phyloP scores from a whole-genome alignment of 2,113 vertebrate genomes.

The Lophochroa leadbeateri region DNA sequence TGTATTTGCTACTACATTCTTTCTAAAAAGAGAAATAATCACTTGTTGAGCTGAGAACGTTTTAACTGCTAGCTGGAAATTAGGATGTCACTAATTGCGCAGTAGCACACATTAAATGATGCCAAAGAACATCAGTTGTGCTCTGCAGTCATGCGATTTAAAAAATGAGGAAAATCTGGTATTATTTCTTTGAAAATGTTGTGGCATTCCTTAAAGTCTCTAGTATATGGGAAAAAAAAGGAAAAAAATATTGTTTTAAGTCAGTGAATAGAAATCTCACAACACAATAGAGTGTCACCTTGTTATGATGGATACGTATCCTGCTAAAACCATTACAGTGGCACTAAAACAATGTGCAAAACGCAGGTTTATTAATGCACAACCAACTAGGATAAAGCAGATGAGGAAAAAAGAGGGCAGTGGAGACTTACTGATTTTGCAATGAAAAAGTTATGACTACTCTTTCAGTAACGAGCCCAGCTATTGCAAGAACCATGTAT shows the following conservation, averaged over 20 bases:
- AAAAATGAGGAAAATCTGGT: neutral
- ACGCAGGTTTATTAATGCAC: neutral
- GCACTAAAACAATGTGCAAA: neutral
- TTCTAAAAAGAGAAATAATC: neutral
- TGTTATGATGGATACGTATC: neutral
- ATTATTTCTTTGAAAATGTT: neutral
- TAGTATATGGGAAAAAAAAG: neutral
- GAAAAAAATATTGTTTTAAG: neutral
- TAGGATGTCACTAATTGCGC: neutral
- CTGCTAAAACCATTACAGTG: neutral
- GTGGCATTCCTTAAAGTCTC: neutral
- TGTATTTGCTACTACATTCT: neutral
- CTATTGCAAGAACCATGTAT: neutral
- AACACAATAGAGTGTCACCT: neutral
- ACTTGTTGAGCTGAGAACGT: neutral
- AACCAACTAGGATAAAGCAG: neutral
- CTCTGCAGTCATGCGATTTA: neutral
- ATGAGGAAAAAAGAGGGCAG: neutral
- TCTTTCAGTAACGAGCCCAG: neutral
- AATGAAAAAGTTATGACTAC: neutral
- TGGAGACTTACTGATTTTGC: neutral
- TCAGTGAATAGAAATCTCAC: neutral
- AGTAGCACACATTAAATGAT: neutral
- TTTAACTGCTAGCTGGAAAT: conserved; percentile 16
- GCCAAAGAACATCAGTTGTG: neutral